Percentiles rank a stretch among this genome's conserved stretches.
phyloP scores from a whole-genome alignment of 2,888 invertebrate species.

The Eupelmus urozonus region DNA sequence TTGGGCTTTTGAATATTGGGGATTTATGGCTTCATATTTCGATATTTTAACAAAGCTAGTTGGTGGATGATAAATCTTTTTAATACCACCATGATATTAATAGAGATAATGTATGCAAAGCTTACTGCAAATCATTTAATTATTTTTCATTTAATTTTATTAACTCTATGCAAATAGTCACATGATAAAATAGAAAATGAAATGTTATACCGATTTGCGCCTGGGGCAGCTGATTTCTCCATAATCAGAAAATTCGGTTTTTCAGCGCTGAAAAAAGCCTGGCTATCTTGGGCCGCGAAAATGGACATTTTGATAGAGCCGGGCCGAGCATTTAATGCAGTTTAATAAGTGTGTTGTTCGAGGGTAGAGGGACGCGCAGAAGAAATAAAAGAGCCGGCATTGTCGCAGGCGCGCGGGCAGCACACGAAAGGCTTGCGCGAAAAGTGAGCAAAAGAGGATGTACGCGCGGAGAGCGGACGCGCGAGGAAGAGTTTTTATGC shows the following conservation, averaged over 20 bases:
- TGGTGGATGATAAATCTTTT: too few species aligned
- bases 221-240: too few species aligned
- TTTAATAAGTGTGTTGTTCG: conserved; percentile 48
- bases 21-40: too few species aligned
- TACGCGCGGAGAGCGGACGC: neutral
- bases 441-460: conserved; percentile 3
- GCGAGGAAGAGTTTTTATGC: conserved; percentile 36
- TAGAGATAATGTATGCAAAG: too few species aligned
- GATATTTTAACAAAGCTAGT: too few species aligned
- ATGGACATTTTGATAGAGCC: conserved; percentile 40
- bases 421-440: conserved; percentile 27
- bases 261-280: neutral
- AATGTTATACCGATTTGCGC: too few species aligned
- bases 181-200: too few species aligned
- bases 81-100: too few species aligned
- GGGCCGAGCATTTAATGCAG: conserved; percentile 26
- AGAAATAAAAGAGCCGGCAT: conserved; percentile 39
- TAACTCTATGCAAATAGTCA: too few species aligned
- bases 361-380: neutral
- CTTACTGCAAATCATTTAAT: too few species aligned
- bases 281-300: neutral
- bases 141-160: too few species aligned
- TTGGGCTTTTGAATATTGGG: neutral
- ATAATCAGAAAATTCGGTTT: too few species aligned
- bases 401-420: conserved; percentile 20